Conservation (phyloP, 2,888 invertebrate species). For the Cyaniris semiargus region DNA sequence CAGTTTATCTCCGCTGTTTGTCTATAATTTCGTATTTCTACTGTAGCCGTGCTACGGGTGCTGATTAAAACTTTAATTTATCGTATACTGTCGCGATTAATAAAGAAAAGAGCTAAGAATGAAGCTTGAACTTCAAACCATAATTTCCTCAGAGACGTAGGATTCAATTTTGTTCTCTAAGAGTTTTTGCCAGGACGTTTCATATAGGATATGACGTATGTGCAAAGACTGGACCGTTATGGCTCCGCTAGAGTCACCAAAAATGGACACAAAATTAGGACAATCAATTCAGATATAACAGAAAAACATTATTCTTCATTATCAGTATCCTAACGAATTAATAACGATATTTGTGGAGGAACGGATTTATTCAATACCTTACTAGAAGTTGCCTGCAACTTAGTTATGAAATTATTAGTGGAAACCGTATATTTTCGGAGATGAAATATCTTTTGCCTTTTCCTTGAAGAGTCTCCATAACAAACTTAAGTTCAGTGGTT, state of each 20-base stretch:
- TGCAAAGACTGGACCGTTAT: background rate
- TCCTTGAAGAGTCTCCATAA: no score
- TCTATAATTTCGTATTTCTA: no score
- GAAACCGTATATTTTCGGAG: no score
- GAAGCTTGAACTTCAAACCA: background rate
- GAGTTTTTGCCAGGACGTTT: slow-evolving; percentile 2
- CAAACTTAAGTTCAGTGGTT: no score
- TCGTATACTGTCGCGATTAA: background rate
- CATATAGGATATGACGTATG: slow-evolving; percentile 2
- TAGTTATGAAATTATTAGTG: no score
- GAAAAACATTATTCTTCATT: background rate
- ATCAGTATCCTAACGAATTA: background rate
- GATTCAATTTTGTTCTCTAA: slow-evolving; percentile 7
- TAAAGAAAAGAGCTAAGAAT: background rate
- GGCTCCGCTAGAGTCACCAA: background rate
- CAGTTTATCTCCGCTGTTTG: no score
- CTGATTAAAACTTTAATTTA: background rate
- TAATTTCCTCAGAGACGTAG: slow-evolving; percentile 10
- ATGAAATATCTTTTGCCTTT: no score
- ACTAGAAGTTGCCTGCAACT: background rate
- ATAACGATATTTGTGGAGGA: background rate
- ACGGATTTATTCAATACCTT: no score
- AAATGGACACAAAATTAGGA: background rate
- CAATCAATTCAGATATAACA: background rate
- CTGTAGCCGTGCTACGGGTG: no score